phyloP scores from a whole-genome alignment of 2,797 vertebrate species.

The Macrochelys suwanniensis region DNA sequence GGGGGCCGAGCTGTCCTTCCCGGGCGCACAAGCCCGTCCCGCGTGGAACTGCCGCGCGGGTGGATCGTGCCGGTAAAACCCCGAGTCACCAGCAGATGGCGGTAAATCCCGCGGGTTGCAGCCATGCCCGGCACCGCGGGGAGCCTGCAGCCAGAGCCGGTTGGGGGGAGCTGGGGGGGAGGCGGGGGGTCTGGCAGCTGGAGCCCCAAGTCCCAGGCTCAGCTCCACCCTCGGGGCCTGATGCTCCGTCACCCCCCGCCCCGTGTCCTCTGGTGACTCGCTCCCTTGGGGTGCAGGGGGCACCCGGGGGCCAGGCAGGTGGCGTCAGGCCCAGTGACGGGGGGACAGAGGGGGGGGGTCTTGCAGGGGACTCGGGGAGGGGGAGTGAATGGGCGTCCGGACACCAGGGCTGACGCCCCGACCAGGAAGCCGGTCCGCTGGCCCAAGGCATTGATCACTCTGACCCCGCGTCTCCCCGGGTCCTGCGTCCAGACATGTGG shows the following conservation, averaged over 20 bases:
- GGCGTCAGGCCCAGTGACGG: too few relatives aligned
- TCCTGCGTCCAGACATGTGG: conserved; percentile 79
- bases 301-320: too few relatives aligned
- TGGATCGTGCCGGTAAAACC: background rate
- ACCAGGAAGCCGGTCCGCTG: background rate
- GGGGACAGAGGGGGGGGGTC: too few relatives aligned
- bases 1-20: background rate
- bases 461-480: background rate
- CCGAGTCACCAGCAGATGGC: background rate
- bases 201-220: background rate
- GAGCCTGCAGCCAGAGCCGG: too few relatives aligned
- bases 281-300: too few relatives aligned
- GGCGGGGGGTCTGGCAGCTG: background rate
- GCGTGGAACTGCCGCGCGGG: too few relatives aligned
- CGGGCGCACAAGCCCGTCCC: background rate
- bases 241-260: background rate
- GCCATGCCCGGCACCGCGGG: background rate
- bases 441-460: background rate
- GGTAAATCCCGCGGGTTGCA: background rate
- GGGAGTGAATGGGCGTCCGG: background rate
- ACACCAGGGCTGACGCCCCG: background rate
- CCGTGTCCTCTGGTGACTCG: background rate
- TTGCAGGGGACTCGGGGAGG: background rate
- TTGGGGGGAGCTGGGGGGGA: too few relatives aligned
- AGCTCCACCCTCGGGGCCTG: background rate